Percentiles rank a stretch among this genome's conserved stretches.
Evolutionary conservation across 2,888 invertebrate genomes (phyloP).

Genomic region (Apomyelois bistriatella): DNA sequence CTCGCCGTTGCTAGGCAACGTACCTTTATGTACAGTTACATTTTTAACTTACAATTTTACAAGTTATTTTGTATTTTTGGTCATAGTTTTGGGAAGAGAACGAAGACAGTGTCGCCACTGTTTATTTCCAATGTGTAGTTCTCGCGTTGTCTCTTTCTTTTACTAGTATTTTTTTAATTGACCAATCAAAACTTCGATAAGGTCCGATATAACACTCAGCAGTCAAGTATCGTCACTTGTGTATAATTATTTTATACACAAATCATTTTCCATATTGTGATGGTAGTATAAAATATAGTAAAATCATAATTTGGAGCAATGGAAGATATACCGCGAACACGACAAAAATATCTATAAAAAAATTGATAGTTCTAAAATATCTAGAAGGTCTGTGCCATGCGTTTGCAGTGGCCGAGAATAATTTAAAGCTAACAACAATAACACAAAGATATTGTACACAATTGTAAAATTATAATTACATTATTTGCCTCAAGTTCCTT

Average conservation of each 20-base stretch:
- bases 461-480: constrained; percentile 2
- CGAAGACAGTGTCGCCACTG: constrained; percentile 29
- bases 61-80: constrained; percentile 55
- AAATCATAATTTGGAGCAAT: constrained; percentile 1
- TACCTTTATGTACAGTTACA: constrained; percentile 49
- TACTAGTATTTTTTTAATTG: not conserved
- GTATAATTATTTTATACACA: too few species aligned
- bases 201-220: too few species aligned
- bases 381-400: not conserved
- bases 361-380: not conserved
- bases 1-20: constrained; percentile 53
- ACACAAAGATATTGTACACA: not conserved
- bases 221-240: too few species aligned
- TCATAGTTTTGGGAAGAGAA: constrained; percentile 65
- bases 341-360: constrained; percentile 1
- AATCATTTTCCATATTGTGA: not conserved
- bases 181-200: not conserved
- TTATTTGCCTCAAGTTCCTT: constrained; percentile 9
- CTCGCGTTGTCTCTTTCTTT: not conserved
- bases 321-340: not conserved
- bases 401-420: not conserved
- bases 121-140: not conserved
- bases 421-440: constrained; percentile 8
- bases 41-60: constrained; percentile 35
- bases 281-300: not conserved